Evolutionary conservation across 2,797 vertebrate genomes (phyloP).

Genomic region (Bradypodion ventrale): DNA sequence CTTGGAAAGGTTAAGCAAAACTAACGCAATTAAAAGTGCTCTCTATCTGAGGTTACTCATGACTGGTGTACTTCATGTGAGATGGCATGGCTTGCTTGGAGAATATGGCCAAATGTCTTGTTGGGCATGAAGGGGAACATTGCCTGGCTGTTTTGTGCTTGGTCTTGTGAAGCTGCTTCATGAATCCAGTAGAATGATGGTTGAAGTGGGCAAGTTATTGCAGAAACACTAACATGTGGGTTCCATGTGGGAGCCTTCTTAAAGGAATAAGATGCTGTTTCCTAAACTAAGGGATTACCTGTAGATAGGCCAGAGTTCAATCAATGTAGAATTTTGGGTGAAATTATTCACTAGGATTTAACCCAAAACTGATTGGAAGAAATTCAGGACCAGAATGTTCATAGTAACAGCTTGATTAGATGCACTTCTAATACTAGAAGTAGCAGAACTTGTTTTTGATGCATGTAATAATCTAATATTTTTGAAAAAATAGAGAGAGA

Average conservation of each 20-base stretch:
- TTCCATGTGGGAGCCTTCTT: not conserved
- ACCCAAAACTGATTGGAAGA: constrained; percentile 39
- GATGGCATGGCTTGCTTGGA: not conserved
- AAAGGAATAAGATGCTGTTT: not conserved
- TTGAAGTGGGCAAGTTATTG: not conserved
- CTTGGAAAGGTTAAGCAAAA: constrained; percentile 12
- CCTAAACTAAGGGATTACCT: not conserved
- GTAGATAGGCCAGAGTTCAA: no score
- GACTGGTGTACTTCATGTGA: not conserved
- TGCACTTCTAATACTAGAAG: constrained; percentile 18
- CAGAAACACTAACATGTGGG: not conserved
- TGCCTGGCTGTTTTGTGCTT: no score
- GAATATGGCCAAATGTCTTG: not conserved
- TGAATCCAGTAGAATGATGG: no score
- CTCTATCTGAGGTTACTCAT: not conserved
- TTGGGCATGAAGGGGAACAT: not conserved
- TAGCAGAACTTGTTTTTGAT: not conserved
- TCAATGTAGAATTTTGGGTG: constrained; percentile 23
- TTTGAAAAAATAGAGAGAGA: constrained; percentile 1
- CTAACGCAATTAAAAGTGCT: not conserved
- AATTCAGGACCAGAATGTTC: constrained; percentile 8
- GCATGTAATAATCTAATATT: constrained; percentile 24
- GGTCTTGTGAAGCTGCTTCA: no score
- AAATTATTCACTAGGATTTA: constrained; percentile 29
- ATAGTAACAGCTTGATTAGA: constrained; percentile 51